These are phyloP conservation scores for Patella depressa DNA, from an alignment of 2,888 invertebrate genomes.

Conservation along the genomic window DNA sequence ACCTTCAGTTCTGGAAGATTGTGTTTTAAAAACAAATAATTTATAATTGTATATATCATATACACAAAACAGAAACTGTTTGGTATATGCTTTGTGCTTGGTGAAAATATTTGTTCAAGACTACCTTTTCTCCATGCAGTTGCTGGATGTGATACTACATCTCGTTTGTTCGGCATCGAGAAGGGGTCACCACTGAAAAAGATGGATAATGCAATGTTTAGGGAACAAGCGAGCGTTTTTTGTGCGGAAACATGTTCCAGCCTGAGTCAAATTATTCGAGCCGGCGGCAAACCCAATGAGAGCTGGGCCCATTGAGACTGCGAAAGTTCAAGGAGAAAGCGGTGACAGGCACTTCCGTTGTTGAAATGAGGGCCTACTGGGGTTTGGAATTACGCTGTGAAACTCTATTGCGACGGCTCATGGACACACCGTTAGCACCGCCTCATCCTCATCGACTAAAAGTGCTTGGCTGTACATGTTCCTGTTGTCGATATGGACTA, in stretches of 20 bases:
- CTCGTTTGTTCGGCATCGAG: too few relatives aligned
- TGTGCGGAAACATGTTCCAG: background rate
- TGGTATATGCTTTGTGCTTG: too few relatives aligned
- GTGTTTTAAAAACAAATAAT: too few relatives aligned
- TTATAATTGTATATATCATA: too few relatives aligned
- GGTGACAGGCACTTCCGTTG: conserved; percentile 9
- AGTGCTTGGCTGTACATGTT: background rate
- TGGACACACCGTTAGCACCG: background rate
- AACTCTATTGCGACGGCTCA: background rate
- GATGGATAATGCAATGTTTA: conserved; percentile 9
- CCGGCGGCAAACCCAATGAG: conserved; percentile 20
- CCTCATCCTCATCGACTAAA: background rate
- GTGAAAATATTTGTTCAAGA: too few relatives aligned
- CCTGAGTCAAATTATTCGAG: background rate
- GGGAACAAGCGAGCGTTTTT: background rate
- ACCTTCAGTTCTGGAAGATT: background rate
- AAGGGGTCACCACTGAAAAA: too few relatives aligned
- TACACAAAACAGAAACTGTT: too few relatives aligned
- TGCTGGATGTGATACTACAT: too few relatives aligned
- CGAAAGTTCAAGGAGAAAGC: conserved; percentile 20
- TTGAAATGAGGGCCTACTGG: background rate
- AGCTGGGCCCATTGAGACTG: conserved; percentile 19
- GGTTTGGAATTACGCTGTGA: background rate
- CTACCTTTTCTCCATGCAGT: too few relatives aligned
- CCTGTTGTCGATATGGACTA: background rate